Conservation (phyloP, 2,888 invertebrate species). For the Cabera pusaria region DNA sequence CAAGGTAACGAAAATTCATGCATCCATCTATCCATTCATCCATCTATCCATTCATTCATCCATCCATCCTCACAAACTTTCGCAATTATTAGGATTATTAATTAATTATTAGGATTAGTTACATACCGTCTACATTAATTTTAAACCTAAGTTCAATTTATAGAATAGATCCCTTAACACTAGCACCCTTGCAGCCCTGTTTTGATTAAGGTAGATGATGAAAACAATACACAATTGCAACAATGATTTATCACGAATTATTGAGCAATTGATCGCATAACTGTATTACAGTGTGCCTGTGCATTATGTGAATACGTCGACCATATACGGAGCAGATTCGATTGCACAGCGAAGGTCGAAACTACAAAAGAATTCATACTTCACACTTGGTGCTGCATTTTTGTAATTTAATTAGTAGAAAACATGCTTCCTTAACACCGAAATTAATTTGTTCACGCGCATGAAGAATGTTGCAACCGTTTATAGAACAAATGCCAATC, state of each 20-base stretch:
- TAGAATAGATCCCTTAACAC: no score
- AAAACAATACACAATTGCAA: slow-evolving; percentile 29
- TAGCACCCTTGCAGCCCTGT: no score
- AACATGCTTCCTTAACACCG: slow-evolving; percentile 23
- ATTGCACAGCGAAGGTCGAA: slow-evolving; percentile 41
- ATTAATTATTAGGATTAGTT: no score
- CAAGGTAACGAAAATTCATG: no score
- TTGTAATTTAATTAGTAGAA: slow-evolving; percentile 25
- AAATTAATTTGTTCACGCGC: slow-evolving; percentile 17
- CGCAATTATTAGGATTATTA: no score
- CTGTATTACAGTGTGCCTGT: slow-evolving; percentile 33
- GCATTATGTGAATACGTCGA: slow-evolving; percentile 40
- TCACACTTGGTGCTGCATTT: slow-evolving; percentile 28
- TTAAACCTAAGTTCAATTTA: slow-evolving; percentile 14
- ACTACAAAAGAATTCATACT: slow-evolving; percentile 34
- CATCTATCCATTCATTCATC: no score
- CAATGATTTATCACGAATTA: slow-evolving; percentile 45
- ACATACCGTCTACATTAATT: no score
- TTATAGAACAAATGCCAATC: no score
- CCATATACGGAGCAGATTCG: slow-evolving; percentile 46
- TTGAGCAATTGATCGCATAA: slow-evolving; percentile 48
- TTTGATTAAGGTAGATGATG: slow-evolving; percentile 23
- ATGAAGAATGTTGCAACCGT: slow-evolving; percentile 13
- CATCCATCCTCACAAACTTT: no score
- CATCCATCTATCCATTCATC: no score